Evolutionary conservation across 2,888 invertebrate genomes (phyloP), one percentile per base, ranked within the genome.

Genomic region (Synanthedon formicaeformis): DNA sequence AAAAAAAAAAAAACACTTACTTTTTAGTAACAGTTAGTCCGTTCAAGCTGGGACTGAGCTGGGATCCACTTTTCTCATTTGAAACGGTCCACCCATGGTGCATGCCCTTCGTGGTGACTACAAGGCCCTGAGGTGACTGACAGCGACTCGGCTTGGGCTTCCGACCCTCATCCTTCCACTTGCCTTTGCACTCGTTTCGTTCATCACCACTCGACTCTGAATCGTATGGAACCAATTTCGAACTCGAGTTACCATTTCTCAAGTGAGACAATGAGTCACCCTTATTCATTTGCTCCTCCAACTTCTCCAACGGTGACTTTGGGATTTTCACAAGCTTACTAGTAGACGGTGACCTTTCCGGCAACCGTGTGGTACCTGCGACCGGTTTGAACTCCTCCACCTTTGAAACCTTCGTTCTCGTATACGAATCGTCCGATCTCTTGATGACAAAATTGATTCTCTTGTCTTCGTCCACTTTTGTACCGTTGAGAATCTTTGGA

Each of bases 161-260:
- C 10, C 71, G 62, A 41, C 56, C 59, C 18, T 67, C 71, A 16
- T 66, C 71, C 11, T 52, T 59, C 5, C 55, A 52, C 8, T 54
- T 56, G 13, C 61, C 65, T 55, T 56, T 62, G 55, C 65, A 60
- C 2, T 67, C 73, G 14, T 51, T 58, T 0, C 78, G 72, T 65
- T 85, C 85, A 55, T 88, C 88, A 3, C 85, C 78, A 57, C 88
- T 90, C 0, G 90, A 90, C 64, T 90, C 90, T 0, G 89, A 89
- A 63, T 90, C 91, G 62, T 91, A 91, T 18, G 91, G 91, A 54
- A 91, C 91, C 53, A 91, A 76, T 58, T 78, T 76, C 11, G 83
- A 78, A 41, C 69, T 66, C 16, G 69, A 59, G 57, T 64, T 65
- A 2, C 77, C 78, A 57, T 81, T 80, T 56, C 72, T 71, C 23